A percentile compares a stretch with the other conserved stretches of the same genome.
Conservation (phyloP, 2,888 invertebrate species). For the Oxyscelio sp. region DNA sequence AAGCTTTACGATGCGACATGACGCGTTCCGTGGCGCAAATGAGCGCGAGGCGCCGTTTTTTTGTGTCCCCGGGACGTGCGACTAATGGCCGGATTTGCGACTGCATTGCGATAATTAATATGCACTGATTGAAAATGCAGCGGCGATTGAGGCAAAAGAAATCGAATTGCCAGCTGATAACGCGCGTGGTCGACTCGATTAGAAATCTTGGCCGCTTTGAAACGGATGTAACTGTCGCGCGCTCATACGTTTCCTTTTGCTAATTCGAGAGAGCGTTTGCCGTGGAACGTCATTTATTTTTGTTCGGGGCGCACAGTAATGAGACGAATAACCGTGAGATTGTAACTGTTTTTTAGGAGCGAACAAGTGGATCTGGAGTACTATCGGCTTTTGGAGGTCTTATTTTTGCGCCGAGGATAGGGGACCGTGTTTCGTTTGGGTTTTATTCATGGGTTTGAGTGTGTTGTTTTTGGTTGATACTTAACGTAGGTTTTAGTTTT, state of each 20-base stretch:
- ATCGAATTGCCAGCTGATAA: conserved; percentile 53
- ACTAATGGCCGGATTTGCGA: conserved; percentile 60
- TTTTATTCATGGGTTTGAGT: no score
- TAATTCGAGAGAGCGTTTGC: conserved; percentile 30
- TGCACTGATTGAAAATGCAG: conserved; percentile 53
- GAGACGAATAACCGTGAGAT: no score
- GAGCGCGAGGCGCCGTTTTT: conserved; percentile 44
- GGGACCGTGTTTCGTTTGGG: no score
- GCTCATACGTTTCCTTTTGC: conserved; percentile 46
- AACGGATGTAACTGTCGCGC: conserved; percentile 66
- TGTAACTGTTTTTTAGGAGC: no score
- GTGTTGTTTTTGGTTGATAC: no score
- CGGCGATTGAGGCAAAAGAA: conserved; percentile 40
- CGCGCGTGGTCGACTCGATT: conserved; percentile 65
- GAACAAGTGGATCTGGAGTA: no score
- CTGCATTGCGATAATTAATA: conserved; percentile 57
- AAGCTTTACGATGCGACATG: conserved; percentile 82
- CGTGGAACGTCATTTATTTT: neutral
- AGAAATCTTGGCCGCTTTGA: conserved; percentile 58
- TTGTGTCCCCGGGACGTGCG: neutral
- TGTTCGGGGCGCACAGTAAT: no score
- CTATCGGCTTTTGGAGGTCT: no score
- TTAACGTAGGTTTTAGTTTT: no score
- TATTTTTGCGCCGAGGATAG: no score
- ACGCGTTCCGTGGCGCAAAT: conserved; percentile 77